Conservation (phyloP, 2,888 invertebrate genomes). For the Cancer borealis region DNA sequence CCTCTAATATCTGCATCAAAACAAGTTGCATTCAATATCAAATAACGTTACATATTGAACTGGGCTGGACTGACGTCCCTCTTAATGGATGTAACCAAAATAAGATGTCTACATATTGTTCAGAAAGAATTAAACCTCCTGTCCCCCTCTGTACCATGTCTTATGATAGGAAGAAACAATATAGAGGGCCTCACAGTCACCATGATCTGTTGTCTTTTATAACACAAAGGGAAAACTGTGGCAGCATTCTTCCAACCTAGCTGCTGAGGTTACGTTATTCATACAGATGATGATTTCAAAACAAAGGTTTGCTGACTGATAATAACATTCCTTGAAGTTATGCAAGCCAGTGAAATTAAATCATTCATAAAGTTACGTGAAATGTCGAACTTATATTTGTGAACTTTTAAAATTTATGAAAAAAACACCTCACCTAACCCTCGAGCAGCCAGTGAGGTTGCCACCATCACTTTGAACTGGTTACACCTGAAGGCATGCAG, state of each 20-base stretch:
- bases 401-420: not conserved
- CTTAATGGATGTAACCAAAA: no score
- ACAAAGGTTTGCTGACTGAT: not conserved
- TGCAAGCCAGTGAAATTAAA: not conserved
- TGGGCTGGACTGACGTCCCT: not conserved
- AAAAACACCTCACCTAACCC: conserved; percentile 85
- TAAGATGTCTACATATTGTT: no score
- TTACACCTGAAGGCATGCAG: conserved; percentile 90
- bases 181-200: no score
- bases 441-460: conserved; percentile 96
- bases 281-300: not conserved
- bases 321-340: no score
- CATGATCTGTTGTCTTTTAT: no score
- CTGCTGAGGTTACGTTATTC: no score
- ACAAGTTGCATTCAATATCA: not conserved
- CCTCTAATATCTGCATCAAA: conserved; percentile 87
- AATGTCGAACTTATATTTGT: not conserved
- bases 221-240: no score
- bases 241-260: no score
- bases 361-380: not conserved
- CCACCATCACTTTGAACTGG: conserved; percentile 89
- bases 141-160: no score
- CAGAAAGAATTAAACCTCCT: no score
- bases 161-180: no score
- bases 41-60: not conserved